Conservation (phyloP, 1,140 invertebrate genomes). For the Bombus waltoni region DNA sequence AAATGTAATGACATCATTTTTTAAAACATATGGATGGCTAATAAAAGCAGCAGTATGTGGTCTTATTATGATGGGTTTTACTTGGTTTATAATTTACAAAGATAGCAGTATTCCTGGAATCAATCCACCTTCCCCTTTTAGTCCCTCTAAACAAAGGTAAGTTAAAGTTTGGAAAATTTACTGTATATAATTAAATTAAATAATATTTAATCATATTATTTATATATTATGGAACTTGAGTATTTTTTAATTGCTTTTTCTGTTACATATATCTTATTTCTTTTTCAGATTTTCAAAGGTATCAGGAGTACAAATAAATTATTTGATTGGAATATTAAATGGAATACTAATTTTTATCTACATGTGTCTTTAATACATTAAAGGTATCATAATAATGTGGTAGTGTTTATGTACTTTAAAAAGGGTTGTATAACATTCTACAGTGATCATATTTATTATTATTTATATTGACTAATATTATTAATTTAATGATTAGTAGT, state of each 20-base stretch:
- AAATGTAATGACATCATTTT: constrained; percentile 46
- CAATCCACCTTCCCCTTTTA: constrained; percentile 74
- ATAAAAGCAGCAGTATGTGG: constrained; percentile 73
- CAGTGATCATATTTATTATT: constrained; percentile 33
- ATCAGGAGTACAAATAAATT: constrained; percentile 69
- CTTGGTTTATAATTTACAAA: constrained; percentile 79
- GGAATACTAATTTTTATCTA: constrained; percentile 72
- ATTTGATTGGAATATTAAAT: constrained; percentile 71
- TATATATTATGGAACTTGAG: neutral
- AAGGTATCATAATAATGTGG: neutral
- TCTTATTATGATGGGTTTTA: constrained; percentile 67
- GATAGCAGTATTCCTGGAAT: constrained; percentile 76
- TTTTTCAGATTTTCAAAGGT: constrained; percentile 62
- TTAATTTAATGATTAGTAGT: constrained; percentile 20
- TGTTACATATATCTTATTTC: neutral
- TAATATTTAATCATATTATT: neutral
- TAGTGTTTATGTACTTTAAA: neutral
- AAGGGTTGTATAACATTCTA: neutral
- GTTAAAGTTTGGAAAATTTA: constrained; percentile 6
- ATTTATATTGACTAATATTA: constrained; percentile 9
- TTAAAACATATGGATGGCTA: constrained; percentile 69
- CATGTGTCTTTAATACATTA: constrained; percentile 67
- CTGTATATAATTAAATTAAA: neutral
- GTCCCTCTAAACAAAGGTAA: constrained; percentile 67
- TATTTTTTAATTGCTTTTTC: neutral